Base-by-base conservation (phyloP, 2,888 invertebrate species). In the Pristionchus japonicus region DNA sequence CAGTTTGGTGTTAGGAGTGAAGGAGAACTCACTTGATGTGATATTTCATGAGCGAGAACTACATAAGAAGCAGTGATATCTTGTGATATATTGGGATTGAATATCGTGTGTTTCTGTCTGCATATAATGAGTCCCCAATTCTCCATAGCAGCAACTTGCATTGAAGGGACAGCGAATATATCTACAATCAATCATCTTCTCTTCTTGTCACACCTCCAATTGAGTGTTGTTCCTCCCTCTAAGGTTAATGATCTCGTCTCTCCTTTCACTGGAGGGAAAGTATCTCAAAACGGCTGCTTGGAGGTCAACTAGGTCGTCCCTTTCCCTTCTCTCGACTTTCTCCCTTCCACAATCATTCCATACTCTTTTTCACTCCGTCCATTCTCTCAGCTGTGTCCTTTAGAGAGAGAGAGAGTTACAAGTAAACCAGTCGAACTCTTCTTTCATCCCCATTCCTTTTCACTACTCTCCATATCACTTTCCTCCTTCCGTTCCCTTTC, bases 61-160 rank as follows among this genome's bases (percentile, higher is more conserved):
- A 37, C 57, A 61, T 37, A 61, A 11, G 27, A 57, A 2, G 23
- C 17, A n/a, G n/a, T 37, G 34, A 37, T 57, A 23, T 57, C 52
- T 61, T 47, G 57, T 37, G 85, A 85, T 61, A 64, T n/a, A 40
- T 84, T 67, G 27, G 57, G 47, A 52, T 88, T 85, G 84, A 91
- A 90, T n/a, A 92, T 27, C 17, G 91, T 20, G 47, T 74, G 43
- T 47, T 90, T 74, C 64, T 91, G 88, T 47, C 86, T 89, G 31
- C 84, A 89, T 17, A 89, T 64, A 37, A 91, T 91, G 43, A 91
- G 43, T 20, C 93, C 93, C 93, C 93, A 93, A 88, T 93, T 93
- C 89, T 93, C 93, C 93, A 93, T 93, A 34, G 93, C 93, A 27
- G 89, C 89, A 9, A 93, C 92, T 64, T 86, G 88, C 49, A 93